Base-by-base conservation (phyloP, 2,113 vertebrate species). In the Trichechus manatus region DNA sequence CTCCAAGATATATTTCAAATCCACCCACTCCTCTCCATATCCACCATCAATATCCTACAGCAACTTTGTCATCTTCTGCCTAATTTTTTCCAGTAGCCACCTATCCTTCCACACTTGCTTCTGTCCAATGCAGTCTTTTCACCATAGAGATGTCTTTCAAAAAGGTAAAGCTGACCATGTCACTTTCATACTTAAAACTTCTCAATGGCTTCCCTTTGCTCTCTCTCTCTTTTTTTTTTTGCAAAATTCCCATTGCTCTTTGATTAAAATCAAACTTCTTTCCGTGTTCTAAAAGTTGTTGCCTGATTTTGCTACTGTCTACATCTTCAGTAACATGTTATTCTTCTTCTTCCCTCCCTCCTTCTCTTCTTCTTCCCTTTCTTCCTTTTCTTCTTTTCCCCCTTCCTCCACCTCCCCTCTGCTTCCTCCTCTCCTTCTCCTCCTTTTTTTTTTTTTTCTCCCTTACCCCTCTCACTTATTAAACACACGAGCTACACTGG, bases 181-280 rank as follows among this genome's bases (percentile, higher is more conserved):
- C 14, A 59, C 15, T 80, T 87, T 68, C 31, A 50, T 63, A 56
- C 27, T 80, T 75, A 31, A 91, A 59, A 53, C 36, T 68, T 87
- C 59, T 68, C 83, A 92, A 63, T 72, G 31, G 22, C n/a, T 88
- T 79, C 47, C 47, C 47, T 9, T 47, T 47, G 47, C 47, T 47
- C 5, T 39, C 39, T 39, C 39, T 39, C 39, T 39, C 39, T 39
- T 47, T 47, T 47, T 9, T 47, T 47, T 47, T 47, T 47, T 47
- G 47, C 47, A 47, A 47, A 47, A 47, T 47, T 47, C n/a, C 44
- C 6, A 1, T 87, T 29, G 44, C 36, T 63, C 66, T 61, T 33
- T 91, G 70, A 70, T 82, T 91, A 61, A 87, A 87, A 83, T 61
- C 5, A 94, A 61, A 68, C 15, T 78, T 42, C 39, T 87, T 77